Evolutionary conservation across 2,113 vertebrate species (phyloP), one percentile per base, ranked within the genome.

Genomic region (Phylloscopus trochiloides): DNA sequence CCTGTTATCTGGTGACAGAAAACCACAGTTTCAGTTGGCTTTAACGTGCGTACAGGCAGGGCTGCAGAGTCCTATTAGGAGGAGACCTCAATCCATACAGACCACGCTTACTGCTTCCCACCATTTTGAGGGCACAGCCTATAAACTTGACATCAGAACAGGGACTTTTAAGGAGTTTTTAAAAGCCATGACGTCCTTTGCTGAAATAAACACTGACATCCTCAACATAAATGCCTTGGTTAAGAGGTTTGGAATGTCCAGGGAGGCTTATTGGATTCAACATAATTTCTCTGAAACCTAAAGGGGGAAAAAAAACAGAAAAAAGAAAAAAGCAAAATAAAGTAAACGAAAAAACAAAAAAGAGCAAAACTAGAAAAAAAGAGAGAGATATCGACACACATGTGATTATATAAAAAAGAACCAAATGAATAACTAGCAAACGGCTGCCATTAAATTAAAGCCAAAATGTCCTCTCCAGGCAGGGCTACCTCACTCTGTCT

Each of bases 241-340:
- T 98, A 98, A 98, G 98, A 98, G 98, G 98, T 97, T 98, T 98
- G 98, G 98, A 98, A 98, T 98, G 98, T 98, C 98, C 98, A 59
- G 98, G 98, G 97, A 98, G 98, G 98, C 98, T 98, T 98, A 98
- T 98, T 98, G 98, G 98, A 98, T 98, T 98, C 98, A 98, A 98
- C 98, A 98, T 98, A 98, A 98, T 98, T 98, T 98, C 98, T 98
- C 98, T 98, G 98, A 98, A 98, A 98, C 98, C 98, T 98, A 98
- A 98, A 98, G 98, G 98, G 97, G 97, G 59, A 94, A 95, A 97
- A 96, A 97, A 97, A 98, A 97, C 97, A 98, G 97, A 97, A 98
- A 97, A 97, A 97, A 97, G 97, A 97, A 98, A 98, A 98, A 97
- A 97, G 95, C 95, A 98, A 98, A 98, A 98, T 98, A 98, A 98